Evolutionary conservation across 1,140 invertebrate genomes (phyloP).

Genomic region (Macrosteles quadrilineatus): DNA sequence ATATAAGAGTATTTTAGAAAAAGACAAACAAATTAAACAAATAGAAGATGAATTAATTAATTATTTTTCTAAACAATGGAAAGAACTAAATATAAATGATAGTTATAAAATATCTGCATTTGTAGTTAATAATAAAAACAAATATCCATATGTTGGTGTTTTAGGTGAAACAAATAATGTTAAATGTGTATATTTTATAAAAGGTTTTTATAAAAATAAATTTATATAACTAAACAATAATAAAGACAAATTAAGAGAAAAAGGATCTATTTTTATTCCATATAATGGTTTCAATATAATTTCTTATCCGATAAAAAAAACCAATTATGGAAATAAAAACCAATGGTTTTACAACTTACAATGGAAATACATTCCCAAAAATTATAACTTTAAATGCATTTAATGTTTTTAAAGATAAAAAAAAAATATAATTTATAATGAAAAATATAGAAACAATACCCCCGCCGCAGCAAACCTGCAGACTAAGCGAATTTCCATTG

Average conservation of each 20-base stretch:
- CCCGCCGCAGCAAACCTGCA: no score
- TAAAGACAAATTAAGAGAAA: slow-evolving; percentile 8
- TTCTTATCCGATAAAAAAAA: neutral
- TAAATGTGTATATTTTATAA: slow-evolving; percentile 22
- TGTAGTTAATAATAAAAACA: slow-evolving; percentile 13
- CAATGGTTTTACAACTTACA: slow-evolving; percentile 4
- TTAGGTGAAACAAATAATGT: slow-evolving; percentile 10
- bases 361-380: slow-evolving; percentile 17
- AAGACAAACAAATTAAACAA: slow-evolving; percentile 7
- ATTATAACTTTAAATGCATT: slow-evolving; percentile 7
- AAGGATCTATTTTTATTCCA: slow-evolving; percentile 22
- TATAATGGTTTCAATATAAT: slow-evolving; percentile 19
- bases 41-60: slow-evolving; percentile 15
- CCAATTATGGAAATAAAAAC: slow-evolving; percentile 13
- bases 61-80: slow-evolving; percentile 12
- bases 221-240: neutral
- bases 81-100: slow-evolving; percentile 14
- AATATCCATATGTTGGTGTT: slow-evolving; percentile 25
- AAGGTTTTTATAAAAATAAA: slow-evolving; percentile 15
- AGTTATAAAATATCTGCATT: slow-evolving; percentile 23
- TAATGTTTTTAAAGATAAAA: neutral
- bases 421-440: slow-evolving; percentile 9
- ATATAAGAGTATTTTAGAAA: slow-evolving; percentile 12
- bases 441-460: no score
- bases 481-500: no score